Evolutionary conservation across 2,113 vertebrate genomes (phyloP).

Genomic region (Ctenodactylus gundi): DNA sequence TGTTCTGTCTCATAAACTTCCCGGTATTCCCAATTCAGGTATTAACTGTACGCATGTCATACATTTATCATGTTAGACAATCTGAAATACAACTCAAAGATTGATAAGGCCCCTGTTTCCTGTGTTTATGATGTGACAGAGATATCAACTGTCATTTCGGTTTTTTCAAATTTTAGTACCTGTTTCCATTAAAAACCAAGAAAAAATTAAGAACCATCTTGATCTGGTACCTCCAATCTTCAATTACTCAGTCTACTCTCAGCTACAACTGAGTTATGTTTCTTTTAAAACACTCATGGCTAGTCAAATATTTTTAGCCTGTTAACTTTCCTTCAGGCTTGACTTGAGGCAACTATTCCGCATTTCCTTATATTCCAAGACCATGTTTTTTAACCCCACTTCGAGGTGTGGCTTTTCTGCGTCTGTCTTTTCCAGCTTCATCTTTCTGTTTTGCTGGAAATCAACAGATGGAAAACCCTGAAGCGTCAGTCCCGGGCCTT

Average conservation of each 20-base stretch:
- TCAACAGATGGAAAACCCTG: not conserved
- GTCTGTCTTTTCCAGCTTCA: not conserved
- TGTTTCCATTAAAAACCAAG: not conserved
- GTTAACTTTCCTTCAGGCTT: not conserved
- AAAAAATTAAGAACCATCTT: not conserved
- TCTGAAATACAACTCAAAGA: not conserved
- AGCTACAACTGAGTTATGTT: not conserved
- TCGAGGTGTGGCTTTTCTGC: not conserved
- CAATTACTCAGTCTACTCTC: constrained; percentile 1
- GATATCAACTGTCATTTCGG: not conserved
- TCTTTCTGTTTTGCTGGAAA: not conserved
- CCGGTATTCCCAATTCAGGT: not conserved
- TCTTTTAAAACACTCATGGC: not conserved
- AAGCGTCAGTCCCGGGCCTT: not conserved
- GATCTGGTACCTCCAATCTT: not conserved
- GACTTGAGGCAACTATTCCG: not conserved
- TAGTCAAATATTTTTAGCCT: not conserved
- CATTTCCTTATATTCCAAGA: not conserved
- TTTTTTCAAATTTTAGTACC: not conserved
- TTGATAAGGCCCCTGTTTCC: not conserved
- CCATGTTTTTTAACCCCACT: not conserved
- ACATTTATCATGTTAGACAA: not conserved
- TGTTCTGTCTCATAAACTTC: not conserved
- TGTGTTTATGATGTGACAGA: not conserved
- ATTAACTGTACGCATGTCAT: not conserved